phyloP scores from a whole-genome alignment of 2,113 vertebrate species.

The Meriones unguiculatus region DNA sequence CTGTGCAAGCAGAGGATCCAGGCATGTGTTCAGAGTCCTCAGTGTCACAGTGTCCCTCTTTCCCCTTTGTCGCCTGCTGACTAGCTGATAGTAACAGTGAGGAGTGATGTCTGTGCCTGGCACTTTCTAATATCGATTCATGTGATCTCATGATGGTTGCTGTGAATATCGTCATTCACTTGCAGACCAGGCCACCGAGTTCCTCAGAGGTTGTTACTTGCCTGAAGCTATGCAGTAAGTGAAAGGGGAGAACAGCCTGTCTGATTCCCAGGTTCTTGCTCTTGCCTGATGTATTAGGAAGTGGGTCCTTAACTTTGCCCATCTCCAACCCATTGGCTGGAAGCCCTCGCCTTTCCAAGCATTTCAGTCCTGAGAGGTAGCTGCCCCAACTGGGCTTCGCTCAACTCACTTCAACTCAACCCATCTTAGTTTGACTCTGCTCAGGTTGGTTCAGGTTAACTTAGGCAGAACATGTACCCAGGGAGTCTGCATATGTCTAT shows the following conservation, averaged over 20 bases:
- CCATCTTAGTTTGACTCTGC: not conserved
- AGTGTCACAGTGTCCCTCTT: not conserved
- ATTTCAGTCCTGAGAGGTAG: not conserved
- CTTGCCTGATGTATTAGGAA: not conserved
- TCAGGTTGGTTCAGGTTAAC: not conserved
- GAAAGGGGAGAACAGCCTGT: not conserved
- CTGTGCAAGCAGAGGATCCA: rapidly evolving
- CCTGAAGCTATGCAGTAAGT: not conserved
- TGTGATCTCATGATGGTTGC: not conserved
- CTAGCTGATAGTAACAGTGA: too few relatives aligned
- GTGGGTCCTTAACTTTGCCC: not conserved
- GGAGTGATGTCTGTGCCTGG: not conserved
- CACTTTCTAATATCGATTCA: not conserved
- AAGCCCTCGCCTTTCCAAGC: not conserved
- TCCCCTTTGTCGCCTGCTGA: not conserved
- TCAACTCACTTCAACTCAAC: not conserved
- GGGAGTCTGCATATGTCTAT: not conserved
- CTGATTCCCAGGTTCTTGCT: not conserved
- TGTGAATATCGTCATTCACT: not conserved
- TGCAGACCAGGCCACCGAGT: not conserved
- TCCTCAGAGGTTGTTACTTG: not conserved
- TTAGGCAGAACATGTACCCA: not conserved
- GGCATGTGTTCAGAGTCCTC: not conserved
- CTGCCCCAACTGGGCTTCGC: not conserved
- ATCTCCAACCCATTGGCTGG: not conserved